Conservation (phyloP, 1,140 invertebrate species). For the Drosophila willistoni region DNA sequence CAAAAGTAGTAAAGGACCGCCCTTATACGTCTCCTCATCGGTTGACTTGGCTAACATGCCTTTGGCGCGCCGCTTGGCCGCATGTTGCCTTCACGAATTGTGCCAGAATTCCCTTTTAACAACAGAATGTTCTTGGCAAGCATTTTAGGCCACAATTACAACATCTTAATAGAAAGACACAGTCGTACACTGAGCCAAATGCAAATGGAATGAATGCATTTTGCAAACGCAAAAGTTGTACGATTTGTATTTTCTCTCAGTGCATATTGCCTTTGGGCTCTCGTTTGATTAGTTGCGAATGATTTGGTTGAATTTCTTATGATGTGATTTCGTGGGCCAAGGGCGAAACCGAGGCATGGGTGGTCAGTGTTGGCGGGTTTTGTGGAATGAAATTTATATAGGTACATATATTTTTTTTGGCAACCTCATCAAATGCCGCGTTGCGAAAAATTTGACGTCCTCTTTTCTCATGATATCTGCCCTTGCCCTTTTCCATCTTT, state of each 20-base stretch:
- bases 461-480: conserved; percentile 11
- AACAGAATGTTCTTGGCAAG: conserved; percentile 62
- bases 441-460: conserved; percentile 44
- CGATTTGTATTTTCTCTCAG: conserved; percentile 15
- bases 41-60: conserved; percentile 67
- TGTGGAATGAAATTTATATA: background rate
- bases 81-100: conserved; percentile 44
- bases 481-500: background rate
- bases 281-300: conserved; percentile 69
- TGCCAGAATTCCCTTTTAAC: conserved; percentile 32
- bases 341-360: background rate
- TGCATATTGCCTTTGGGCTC: conserved; percentile 28
- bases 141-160: conserved; percentile 72
- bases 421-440: conserved; percentile 48
- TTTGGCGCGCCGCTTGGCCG: conserved; percentile 71
- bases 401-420: conserved; percentile 23
- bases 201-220: too few species aligned
- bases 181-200: background rate
- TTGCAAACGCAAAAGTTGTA: background rate
- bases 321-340: background rate
- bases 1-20: background rate
- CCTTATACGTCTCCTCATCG: conserved; percentile 20
- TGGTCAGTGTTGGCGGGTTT: background rate
- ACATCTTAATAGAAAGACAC: conserved; percentile 60
- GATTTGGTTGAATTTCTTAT: conserved; percentile 40